phyloP scores from a whole-genome alignment of 2,797 vertebrate species.

The Cryptoblepharus egeriae region DNA sequence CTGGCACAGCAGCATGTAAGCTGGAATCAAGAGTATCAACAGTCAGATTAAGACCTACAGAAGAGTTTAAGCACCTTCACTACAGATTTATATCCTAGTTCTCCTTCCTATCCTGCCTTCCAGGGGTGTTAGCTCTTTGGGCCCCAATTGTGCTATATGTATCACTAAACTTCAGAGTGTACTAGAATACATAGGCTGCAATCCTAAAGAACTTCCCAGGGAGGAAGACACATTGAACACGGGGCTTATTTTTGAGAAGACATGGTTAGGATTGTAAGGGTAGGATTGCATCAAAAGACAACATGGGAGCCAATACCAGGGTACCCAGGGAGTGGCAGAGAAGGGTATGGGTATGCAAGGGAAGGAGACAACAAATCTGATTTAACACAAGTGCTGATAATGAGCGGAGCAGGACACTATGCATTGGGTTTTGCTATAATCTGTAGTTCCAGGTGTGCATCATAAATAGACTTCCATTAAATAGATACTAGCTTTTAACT shows the following conservation, averaged over 20 bases:
- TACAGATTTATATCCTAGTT: not conserved
- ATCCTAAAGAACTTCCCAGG: no score
- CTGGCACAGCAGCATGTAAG: conserved; percentile 87
- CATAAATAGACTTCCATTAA: no score
- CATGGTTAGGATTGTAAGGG: no score
- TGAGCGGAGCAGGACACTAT: no score
- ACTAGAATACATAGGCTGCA: no score
- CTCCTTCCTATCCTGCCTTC: not conserved
- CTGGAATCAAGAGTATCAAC: conserved; percentile 69
- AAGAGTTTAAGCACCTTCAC: not conserved
- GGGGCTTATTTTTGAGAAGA: no score
- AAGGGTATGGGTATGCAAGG: not conserved
- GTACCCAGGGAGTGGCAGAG: not conserved
- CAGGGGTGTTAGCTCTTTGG: not conserved
- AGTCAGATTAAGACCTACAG: conserved; percentile 16
- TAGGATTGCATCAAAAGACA: not conserved
- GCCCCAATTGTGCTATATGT: no score
- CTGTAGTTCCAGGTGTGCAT: not conserved
- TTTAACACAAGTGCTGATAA: not conserved
- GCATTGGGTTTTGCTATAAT: not conserved
- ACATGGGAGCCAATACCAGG: not conserved
- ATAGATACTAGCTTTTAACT: no score
- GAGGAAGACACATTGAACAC: no score
- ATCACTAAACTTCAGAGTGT: not conserved
- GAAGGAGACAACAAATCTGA: not conserved